Conservation (phyloP, 2,888 invertebrate species). For the Apodemia hepburni region DNA sequence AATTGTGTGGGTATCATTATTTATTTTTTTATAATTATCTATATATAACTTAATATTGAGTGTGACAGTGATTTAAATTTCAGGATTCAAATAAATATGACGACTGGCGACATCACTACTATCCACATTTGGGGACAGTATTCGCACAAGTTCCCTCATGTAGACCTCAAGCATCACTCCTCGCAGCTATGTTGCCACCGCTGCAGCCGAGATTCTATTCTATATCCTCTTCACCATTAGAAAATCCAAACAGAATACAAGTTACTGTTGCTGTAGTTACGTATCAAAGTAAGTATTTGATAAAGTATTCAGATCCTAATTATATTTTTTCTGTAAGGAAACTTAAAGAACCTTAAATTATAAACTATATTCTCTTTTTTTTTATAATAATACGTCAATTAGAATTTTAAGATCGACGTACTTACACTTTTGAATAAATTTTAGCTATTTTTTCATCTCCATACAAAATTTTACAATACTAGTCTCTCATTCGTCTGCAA, state of each 20-base stretch:
- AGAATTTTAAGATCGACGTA: no score
- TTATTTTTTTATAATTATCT: no score
- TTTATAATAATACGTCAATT: no score
- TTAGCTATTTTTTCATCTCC: no score
- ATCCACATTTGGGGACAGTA: conserved; percentile 93
- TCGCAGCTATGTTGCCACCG: conserved; percentile 90
- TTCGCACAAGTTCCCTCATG: conserved; percentile 93
- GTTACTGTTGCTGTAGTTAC: conserved; percentile 94
- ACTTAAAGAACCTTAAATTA: no score
- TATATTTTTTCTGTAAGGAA: no score
- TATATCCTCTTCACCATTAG: conserved; percentile 92
- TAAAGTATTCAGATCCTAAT: neutral
- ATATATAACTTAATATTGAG: no score
- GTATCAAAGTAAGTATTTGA: conserved; percentile 74
- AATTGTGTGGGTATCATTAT: no score
- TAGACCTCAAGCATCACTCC: conserved; percentile 87
- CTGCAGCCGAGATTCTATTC: conserved; percentile 96
- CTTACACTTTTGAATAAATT: no score
- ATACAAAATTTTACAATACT: no score
- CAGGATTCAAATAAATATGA: conserved; percentile 94
- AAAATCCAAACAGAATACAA: conserved; percentile 88
- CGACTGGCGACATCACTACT: conserved; percentile 93
- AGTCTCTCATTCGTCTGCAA: no score
- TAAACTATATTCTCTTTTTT: no score
- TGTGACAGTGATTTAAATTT: conserved; percentile 26